phyloP scores from a whole-genome alignment of 2,113 vertebrate species.

The Chaetodon trifascialis region DNA sequence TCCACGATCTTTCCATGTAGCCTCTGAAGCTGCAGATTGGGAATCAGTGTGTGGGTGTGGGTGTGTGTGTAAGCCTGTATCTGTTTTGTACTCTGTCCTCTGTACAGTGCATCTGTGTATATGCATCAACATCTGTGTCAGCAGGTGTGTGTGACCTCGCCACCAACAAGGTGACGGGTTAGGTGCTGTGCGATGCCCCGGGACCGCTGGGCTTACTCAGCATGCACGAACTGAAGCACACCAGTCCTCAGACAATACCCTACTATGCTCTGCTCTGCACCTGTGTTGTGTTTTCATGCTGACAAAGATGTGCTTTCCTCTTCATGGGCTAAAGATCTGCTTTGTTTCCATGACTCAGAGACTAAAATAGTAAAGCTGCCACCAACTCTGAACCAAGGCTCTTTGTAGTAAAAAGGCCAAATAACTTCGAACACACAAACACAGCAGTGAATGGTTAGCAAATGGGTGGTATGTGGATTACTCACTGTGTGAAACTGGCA shows the following conservation, averaged over 20 bases:
- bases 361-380: constrained; percentile 66
- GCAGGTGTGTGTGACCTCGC: constrained; percentile 38
- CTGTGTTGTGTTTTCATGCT: constrained; percentile 72
- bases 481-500: constrained; percentile 39
- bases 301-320: constrained; percentile 67
- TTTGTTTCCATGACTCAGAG: constrained; percentile 74
- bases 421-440: constrained; percentile 53
- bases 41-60: not conserved
- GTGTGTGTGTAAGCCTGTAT: not conserved
- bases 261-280: constrained; percentile 65
- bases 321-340: constrained; percentile 55
- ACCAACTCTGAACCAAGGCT: constrained; percentile 47
- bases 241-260: constrained; percentile 57
- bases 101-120: constrained; percentile 24
- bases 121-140: constrained; percentile 35
- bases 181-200: not conserved
- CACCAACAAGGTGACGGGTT: constrained; percentile 39
- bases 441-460: constrained; percentile 48
- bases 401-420: constrained; percentile 60
- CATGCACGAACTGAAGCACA: constrained; percentile 1
- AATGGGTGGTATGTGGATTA: constrained; percentile 48
- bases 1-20: not conserved
- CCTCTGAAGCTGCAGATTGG: not conserved
- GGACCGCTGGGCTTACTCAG: constrained; percentile 22
- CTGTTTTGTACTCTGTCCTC: not conserved